These are phyloP conservation scores for Stichopus horrens DNA, from an alignment of 53 echinoderm and acorn worm genomes.

Conservation along the genomic window DNA sequence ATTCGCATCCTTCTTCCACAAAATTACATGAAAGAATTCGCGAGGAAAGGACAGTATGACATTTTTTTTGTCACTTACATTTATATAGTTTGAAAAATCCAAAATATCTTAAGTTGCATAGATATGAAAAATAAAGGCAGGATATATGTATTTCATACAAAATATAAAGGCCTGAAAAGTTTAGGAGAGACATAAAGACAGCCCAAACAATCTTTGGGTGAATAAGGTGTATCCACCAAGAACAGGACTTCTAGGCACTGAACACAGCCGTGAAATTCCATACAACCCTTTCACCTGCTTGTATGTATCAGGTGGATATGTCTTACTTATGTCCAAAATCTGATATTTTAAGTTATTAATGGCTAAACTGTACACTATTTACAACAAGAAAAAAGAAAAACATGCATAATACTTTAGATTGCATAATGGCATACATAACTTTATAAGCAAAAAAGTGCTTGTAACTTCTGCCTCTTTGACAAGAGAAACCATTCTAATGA, in stretches of 20 bases:
- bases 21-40: no score
- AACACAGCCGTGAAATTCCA: neutral
- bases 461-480: no score
- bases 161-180: neutral
- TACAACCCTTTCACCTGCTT: neutral
- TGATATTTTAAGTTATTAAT: neutral
- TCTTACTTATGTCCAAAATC: neutral
- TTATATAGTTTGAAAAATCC: neutral
- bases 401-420: neutral
- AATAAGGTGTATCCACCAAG: neutral
- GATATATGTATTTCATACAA: constrained; percentile 8
- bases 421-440: no score
- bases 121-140: neutral
- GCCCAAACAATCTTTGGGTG: neutral
- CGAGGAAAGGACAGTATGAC: no score
- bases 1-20: no score
- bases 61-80: no score
- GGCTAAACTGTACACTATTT: neutral
- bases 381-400: neutral
- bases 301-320: neutral
- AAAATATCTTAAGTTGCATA: neutral
- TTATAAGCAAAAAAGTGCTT: no score
- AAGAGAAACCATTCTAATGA: no score
- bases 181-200: neutral
- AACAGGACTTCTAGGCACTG: neutral